Base-by-base conservation (phyloP, 2,888 invertebrate genomes). In the Pomacea canaliculata region DNA sequence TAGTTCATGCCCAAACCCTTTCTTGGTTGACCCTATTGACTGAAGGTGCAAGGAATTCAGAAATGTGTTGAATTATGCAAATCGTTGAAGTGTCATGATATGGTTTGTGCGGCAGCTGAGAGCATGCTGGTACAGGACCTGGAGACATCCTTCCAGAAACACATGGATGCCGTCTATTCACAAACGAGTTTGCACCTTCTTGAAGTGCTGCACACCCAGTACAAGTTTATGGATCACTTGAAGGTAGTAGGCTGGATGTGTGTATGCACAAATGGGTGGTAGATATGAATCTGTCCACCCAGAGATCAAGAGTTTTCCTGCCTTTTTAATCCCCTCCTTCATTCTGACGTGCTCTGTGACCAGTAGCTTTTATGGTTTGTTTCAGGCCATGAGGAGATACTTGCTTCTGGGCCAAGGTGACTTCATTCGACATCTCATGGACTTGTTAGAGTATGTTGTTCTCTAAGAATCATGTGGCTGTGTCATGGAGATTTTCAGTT, bases 341-440 rank as follows among this genome's bases (percentile, higher is more conserved):
- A 56, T 10, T 8, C 51, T 56, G 51, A 56, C 51, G 10, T 16
- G 51, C 51, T 16, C 10, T 13, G 51, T 16, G 51, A 56, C 51
- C 16, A 16, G 10, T 16, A 16, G 16, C 51, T 56, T 56, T 56
- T 56, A 56, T 16, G 10, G 51, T 56, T 10, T 56, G 16, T 72
- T 60, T 51, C 73, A 79, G 79, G 79, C 79, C 63, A 79, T 79
- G 79, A 73, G 79, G 66, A 73, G 79, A 65, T 80, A 78, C 91
- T 92, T 99, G 86, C 92, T 99, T 75, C 93, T 99, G 19, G 97
- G 97, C 19, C 98, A 98, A 92, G 98, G 98, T 0, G 98, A 99
- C 92, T 98, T 98, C 91, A 96, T 97, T 85, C 94, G 96, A 87
- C 95, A 97, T 88, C 93, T 99, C 74, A 95, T 99, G 94, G 96